A percentile compares a stretch with the other conserved stretches of the same genome.
Conservation (phyloP, 2,797 vertebrate genomes). For the Apogon hyalosoma region DNA sequence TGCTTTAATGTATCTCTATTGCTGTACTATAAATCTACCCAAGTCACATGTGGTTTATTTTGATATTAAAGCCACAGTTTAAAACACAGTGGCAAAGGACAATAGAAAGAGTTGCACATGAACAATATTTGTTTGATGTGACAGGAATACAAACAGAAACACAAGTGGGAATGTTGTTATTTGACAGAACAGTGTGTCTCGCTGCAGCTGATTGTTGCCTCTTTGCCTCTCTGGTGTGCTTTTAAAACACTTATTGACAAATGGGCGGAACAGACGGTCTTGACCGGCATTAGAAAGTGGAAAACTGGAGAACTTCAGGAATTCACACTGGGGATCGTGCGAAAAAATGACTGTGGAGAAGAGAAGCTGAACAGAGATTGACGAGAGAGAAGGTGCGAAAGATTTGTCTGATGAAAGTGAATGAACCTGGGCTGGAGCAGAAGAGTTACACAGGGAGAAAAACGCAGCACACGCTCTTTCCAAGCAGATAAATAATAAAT, state of each 20-base stretch:
- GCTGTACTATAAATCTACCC: conserved; percentile 3
- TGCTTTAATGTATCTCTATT: conserved; percentile 15
- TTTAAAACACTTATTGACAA: conserved; percentile 29
- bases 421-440: conserved; percentile 40
- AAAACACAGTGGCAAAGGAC: conserved; percentile 20
- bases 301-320: conserved; percentile 31
- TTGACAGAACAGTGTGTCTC: conserved; percentile 32
- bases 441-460: conserved; percentile 42
- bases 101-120: conserved; percentile 11
- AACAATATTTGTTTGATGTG: conserved; percentile 33
- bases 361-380: conserved; percentile 11
- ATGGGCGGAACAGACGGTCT: conserved; percentile 8
- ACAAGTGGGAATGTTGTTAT: conserved; percentile 18
- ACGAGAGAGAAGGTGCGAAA: conserved; percentile 17
- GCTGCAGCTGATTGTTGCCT: background rate
- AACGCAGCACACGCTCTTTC: conserved; percentile 44
- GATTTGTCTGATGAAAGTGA: conserved; percentile 64
- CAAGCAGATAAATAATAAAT: conserved; percentile 73
- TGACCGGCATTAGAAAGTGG: conserved; percentile 19
- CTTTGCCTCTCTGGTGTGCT: conserved; percentile 10
- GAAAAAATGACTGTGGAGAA: conserved; percentile 14
- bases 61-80: conserved; percentile 47
- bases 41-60: conserved; percentile 32
- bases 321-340: conserved; percentile 22
- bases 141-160: conserved; percentile 43